Conservation (phyloP, 2,113 vertebrate genomes). For the Chlorodrepanis virens region DNA sequence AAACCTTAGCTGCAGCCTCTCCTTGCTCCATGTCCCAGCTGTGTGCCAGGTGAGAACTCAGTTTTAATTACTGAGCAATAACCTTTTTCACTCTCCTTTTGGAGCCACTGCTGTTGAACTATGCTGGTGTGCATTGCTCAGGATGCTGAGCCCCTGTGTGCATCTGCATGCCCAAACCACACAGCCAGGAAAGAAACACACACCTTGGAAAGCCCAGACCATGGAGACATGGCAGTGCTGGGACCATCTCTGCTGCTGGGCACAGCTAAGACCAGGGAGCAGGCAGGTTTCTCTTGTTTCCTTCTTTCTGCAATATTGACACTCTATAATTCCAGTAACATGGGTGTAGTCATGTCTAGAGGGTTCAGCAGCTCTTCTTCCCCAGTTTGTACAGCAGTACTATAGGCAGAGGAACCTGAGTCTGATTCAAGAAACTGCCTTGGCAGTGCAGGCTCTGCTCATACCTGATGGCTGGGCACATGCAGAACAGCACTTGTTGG, state of each 20-base stretch:
- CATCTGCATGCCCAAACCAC: neutral
- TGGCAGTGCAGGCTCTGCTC: neutral
- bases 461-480: neutral
- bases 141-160: neutral
- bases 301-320: neutral
- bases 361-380: neutral
- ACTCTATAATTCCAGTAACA: neutral
- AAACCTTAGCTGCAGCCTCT: neutral
- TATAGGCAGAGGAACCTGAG: neutral
- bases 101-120: neutral
- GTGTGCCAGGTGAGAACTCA: neutral
- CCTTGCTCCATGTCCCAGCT: neutral
- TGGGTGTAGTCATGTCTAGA: neutral
- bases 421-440: neutral
- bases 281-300: neutral
- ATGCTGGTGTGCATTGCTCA: neutral
- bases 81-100: neutral
- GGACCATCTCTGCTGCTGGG: neutral
- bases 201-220: neutral
- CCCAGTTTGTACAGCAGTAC: neutral
- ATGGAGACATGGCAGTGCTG: accelerated
- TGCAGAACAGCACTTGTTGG: neutral
- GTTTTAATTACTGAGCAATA: neutral
- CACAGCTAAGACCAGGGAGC: neutral
- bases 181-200: neutral